Conservation (phyloP, 2,113 vertebrate genomes). For the Falcunculus frontatus region DNA sequence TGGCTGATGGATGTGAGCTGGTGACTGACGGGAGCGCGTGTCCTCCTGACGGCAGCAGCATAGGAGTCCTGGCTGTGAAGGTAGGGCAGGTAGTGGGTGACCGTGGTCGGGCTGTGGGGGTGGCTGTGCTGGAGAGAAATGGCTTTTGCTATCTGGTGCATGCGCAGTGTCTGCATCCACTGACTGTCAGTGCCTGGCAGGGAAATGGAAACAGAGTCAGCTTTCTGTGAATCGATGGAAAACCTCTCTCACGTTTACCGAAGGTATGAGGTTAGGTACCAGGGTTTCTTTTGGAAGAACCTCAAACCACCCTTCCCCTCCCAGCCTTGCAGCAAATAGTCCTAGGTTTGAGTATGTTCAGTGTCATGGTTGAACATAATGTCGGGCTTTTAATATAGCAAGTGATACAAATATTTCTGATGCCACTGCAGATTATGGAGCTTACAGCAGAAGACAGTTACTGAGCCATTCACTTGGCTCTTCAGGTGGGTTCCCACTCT, state of each 20-base stretch:
- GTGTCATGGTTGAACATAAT: not conserved
- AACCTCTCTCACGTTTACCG: not conserved
- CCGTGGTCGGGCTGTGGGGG: conserved; percentile 74
- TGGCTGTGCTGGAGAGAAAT: conserved; percentile 69
- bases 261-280: not conserved
- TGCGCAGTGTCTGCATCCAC: conserved; percentile 84
- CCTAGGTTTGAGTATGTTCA: not conserved
- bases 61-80: conserved; percentile 84
- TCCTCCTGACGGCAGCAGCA: conserved; percentile 84
- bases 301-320: not conserved
- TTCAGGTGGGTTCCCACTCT: not conserved
- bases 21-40: conserved; percentile 58
- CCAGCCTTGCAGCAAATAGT: not conserved
- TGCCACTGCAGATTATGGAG: not conserved
- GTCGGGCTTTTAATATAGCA: not conserved
- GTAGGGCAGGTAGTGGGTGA: conserved; percentile 81
- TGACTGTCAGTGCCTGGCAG: conserved; percentile 71
- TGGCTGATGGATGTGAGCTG: conserved; percentile 71
- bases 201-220: not conserved
- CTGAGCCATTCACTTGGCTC: not conserved
- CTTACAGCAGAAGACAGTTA: not conserved
- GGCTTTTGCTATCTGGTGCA: conserved; percentile 76
- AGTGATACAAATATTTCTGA: not conserved
- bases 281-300: not conserved
- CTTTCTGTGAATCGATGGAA: not conserved